phyloP scores from a whole-genome alignment of 1,140 invertebrate genomes.

The Euura lappo region DNA sequence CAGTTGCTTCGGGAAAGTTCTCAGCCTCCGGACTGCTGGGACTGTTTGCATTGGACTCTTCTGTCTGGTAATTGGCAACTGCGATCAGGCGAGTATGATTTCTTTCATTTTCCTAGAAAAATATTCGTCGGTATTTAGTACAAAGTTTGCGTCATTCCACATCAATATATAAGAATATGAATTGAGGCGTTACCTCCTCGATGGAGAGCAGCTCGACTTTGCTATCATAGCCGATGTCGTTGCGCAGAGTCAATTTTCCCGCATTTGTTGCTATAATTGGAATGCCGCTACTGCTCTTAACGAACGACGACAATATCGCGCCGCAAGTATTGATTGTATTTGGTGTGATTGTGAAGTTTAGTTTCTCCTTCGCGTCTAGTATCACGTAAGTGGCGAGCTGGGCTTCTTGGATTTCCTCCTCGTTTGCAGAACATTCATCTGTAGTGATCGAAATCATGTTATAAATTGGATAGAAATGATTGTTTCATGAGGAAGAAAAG shows the following conservation, averaged over 20 bases:
- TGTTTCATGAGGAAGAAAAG: too few relatives aligned
- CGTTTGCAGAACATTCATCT: conserved; percentile 57
- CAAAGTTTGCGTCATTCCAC: neutral
- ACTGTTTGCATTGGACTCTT: conserved; percentile 38
- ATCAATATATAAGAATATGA: conserved; percentile 6
- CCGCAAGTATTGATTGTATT: conserved; percentile 58
- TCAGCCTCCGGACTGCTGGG: conserved; percentile 48
- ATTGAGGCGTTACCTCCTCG: conserved; percentile 35
- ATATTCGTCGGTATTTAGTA: neutral
- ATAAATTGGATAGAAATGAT: neutral
- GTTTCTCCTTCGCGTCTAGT: conserved; percentile 69
- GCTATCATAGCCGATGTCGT: conserved; percentile 50
- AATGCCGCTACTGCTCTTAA: conserved; percentile 46
- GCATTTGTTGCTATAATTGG: conserved; percentile 44
- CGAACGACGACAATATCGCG: conserved; percentile 65
- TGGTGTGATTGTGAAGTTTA: conserved; percentile 76
- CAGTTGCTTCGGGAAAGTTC: conserved; percentile 11
- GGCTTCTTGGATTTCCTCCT: conserved; percentile 50
- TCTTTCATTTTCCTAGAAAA: conserved; percentile 34
- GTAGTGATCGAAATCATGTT: conserved; percentile 17
- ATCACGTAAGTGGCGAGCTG: conserved; percentile 71
- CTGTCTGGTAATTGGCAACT: conserved; percentile 39
- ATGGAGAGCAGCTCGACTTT: conserved; percentile 45
- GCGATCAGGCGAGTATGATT: conserved; percentile 38
- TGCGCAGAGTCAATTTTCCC: conserved; percentile 46